Base-by-base conservation (phyloP, 2,888 invertebrate species). In the Tricholauxania praeusta region DNA sequence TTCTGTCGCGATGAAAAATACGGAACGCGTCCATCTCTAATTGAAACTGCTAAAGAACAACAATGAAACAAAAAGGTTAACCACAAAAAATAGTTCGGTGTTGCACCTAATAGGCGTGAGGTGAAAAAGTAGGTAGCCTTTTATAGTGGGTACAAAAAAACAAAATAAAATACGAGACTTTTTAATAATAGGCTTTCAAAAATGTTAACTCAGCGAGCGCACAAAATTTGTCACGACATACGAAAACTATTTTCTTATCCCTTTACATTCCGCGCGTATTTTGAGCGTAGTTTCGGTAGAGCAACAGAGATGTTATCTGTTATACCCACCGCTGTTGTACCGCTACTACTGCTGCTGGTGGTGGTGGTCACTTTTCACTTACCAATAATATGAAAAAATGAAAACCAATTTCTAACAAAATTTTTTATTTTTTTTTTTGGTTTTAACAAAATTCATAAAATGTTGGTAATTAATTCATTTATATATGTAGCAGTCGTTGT, bases 401-500 rank as follows among this genome's bases (percentile, higher is more conserved):
- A 28, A n/a, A 47, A 19, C 19, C 67, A 19, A 55, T 57, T 57
- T 55, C 57, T 57, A 59, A 32, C 62, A 22, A 69, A 71, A 51
- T 39, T 48, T 59, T 59, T 39, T 15, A 49, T 59, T 68, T 39
- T 47, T 55, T 49, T 64, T 57, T 57, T 62, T 52, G 17, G 51
- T 47, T 60, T 73, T 83, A 80, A 82, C 80, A 65, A 51, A 65
- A 52, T 72, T 75, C 71, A 53, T 64, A 79, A 82, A 82, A 85
- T 79, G 73, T 76, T 83, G 80, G 80, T 85, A 85, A 85, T 85
- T 85, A 85, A 84, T 84, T 85, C 82, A 82, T 82, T 82, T 80
- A 79, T 74, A 77, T 79, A 4, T 28, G 28, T 28, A 73, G 68
- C 66, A 65, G 68, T 55, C 53, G 71, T 72, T 73, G 75, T 69